A percentile compares a stretch with the other conserved stretches of the same genome.
Evolutionary conservation across 2,113 vertebrate species (phyloP).

Genomic region (Scomber colias): DNA sequence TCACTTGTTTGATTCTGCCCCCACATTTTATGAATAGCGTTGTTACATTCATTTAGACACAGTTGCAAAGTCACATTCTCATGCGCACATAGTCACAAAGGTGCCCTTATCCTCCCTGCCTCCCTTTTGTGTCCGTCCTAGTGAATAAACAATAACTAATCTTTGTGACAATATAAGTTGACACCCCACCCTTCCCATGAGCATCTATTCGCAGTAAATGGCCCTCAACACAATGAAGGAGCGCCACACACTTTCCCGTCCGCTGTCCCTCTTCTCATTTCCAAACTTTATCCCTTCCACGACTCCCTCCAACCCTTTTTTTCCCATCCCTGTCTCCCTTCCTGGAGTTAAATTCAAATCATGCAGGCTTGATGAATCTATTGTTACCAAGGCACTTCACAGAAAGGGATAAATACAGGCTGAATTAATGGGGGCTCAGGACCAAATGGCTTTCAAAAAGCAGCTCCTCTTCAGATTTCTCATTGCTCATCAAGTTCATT

Average conservation of each 20-base stretch:
- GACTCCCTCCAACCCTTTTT: neutral
- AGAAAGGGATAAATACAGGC: conserved; percentile 60
- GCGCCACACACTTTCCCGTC: neutral
- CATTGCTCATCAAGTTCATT: conserved; percentile 48
- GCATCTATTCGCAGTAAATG: conserved; percentile 57
- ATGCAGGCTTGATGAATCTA: conserved; percentile 64
- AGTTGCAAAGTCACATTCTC: conserved; percentile 5
- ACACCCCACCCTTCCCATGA: conserved; percentile 60
- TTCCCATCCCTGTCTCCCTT: conserved; percentile 16
- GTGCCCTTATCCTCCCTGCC: conserved; percentile 26
- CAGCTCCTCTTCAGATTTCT: conserved; percentile 61
- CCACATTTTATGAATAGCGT: neutral
- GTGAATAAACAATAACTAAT: conserved; percentile 78
- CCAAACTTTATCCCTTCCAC: conserved; percentile 25
- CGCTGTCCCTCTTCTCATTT: conserved; percentile 39
- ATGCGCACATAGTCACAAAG: conserved; percentile 35
- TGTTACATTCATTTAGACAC: neutral
- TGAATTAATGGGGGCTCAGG: conserved; percentile 67
- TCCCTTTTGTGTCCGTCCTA: conserved; percentile 53
- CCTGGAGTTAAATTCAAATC: conserved; percentile 61
- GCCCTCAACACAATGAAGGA: conserved; percentile 60
- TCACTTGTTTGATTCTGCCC: conserved; percentile 25
- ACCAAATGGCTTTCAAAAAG: conserved; percentile 72
- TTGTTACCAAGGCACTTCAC: conserved; percentile 72
- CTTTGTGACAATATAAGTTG: conserved; percentile 69